phyloP scores from a whole-genome alignment of 2,888 invertebrate genomes.

The Pyrrhia umbra region DNA sequence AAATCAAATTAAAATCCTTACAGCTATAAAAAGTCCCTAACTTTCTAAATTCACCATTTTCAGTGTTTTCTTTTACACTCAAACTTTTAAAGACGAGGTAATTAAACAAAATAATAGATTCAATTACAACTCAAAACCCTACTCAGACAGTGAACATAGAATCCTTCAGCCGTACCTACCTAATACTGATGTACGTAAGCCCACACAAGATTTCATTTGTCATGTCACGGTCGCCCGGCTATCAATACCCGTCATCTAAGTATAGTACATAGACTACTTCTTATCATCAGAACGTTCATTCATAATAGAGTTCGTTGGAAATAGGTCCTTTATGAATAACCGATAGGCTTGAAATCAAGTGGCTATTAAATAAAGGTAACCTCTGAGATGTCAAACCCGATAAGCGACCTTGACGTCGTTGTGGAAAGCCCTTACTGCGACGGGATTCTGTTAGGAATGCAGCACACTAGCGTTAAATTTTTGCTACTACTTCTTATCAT shows the following conservation, averaged over 20 bases:
- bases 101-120: conserved; percentile 43
- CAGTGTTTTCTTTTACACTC: conserved; percentile 2
- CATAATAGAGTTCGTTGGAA: conserved; percentile 46
- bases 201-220: conserved; percentile 45
- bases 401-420: conserved; percentile 54
- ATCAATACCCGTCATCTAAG: conserved; percentile 17
- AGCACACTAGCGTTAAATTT: not conserved
- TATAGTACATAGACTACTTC: conserved; percentile 15
- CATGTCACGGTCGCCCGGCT: conserved; percentile 27
- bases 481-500: too few relatives aligned
- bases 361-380: conserved; percentile 68
- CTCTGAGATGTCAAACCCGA: conserved; percentile 64
- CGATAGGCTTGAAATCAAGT: conserved; percentile 66
- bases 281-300: conserved; percentile 42
- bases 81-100: conserved; percentile 33
- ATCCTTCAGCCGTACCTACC: conserved; percentile 18
- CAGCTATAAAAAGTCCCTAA: conserved; percentile 7
- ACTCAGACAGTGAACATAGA: conserved; percentile 34
- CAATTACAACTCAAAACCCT: conserved; percentile 49
- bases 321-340: conserved; percentile 60
- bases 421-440: conserved; percentile 26
- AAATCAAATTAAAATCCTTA: conserved; percentile 16
- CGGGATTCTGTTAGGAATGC: conserved; percentile 5
- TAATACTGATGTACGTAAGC: conserved; percentile 33
- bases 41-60: not conserved